phyloP scores from a whole-genome alignment of 2,888 invertebrate species.

The Phlogophora meticulosa region DNA sequence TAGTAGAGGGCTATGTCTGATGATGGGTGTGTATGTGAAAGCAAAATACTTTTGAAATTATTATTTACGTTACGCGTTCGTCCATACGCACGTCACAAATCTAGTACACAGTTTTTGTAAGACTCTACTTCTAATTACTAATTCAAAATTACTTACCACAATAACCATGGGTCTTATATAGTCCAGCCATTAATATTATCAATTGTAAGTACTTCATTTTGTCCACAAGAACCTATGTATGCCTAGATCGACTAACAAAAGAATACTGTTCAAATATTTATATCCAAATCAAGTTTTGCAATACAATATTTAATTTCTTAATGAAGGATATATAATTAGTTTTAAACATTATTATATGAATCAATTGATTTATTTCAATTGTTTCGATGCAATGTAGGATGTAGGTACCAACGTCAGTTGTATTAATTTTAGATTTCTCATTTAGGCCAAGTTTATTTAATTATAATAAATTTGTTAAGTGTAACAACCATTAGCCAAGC shows the following conservation, averaged over 20 bases:
- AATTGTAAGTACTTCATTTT: neutral
- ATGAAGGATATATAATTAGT: slow-evolving; percentile 19
- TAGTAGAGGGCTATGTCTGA: too few relatives aligned
- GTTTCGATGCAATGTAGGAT: neutral
- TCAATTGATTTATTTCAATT: slow-evolving; percentile 3
- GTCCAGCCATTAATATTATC: slow-evolving; percentile 2
- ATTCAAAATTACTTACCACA: slow-evolving; percentile 9
- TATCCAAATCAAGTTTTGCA: neutral
- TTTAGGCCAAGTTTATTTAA: too few relatives aligned
- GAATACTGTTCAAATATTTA: neutral
- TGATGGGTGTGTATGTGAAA: too few relatives aligned
- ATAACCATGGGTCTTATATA: neutral
- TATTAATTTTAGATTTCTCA: neutral
- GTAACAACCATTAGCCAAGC: too few relatives aligned
- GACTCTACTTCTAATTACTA: too few relatives aligned
- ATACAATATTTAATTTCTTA: too few relatives aligned
- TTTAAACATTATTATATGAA: neutral
- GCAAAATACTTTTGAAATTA: too few relatives aligned
- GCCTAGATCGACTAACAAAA: neutral
- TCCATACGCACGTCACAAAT: too few relatives aligned
- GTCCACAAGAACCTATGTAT: too few relatives aligned
- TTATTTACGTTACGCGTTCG: too few relatives aligned
- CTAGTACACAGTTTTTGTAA: too few relatives aligned
- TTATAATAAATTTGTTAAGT: too few relatives aligned
- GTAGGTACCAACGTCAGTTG: neutral